Conservation (phyloP, 1,140 invertebrate species). For the Brachionus koreanus region DNA sequence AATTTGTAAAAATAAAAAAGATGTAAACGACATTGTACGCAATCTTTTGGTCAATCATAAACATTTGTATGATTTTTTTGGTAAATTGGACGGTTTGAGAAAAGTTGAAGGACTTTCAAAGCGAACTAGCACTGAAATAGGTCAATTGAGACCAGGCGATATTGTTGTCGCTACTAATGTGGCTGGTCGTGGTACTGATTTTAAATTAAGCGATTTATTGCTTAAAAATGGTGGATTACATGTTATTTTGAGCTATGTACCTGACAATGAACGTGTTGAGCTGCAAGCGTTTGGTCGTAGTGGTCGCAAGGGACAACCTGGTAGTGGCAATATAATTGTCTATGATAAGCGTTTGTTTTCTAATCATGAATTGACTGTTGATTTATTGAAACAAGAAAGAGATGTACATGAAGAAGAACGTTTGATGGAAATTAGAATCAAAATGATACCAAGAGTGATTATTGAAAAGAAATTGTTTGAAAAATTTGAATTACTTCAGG, state of each 20-base stretch:
- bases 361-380: neutral
- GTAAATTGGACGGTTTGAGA: neutral
- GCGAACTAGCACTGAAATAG: neutral
- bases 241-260: slow-evolving; percentile 12
- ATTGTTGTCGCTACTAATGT: slow-evolving; percentile 14
- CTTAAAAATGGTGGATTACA: slow-evolving; percentile 1
- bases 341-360: neutral
- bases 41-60: neutral
- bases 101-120: neutral
- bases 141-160: neutral
- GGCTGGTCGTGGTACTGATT: slow-evolving; percentile 31
- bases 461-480: neutral
- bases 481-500: neutral
- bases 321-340: neutral
- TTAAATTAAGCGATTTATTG: neutral
- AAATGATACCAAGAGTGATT: neutral
- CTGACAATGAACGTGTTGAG: slow-evolving; percentile 1
- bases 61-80: neutral
- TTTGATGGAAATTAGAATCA: neutral
- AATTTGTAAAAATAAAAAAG: neutral
- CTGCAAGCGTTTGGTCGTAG: neutral
- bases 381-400: neutral
- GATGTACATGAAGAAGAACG: neutral
- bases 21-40: neutral
- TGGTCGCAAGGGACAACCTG: neutral